Evolutionary conservation across 1,140 invertebrate species (phyloP), one percentile per base, ranked within the genome.

Genomic region (Hestina assimilis): DNA sequence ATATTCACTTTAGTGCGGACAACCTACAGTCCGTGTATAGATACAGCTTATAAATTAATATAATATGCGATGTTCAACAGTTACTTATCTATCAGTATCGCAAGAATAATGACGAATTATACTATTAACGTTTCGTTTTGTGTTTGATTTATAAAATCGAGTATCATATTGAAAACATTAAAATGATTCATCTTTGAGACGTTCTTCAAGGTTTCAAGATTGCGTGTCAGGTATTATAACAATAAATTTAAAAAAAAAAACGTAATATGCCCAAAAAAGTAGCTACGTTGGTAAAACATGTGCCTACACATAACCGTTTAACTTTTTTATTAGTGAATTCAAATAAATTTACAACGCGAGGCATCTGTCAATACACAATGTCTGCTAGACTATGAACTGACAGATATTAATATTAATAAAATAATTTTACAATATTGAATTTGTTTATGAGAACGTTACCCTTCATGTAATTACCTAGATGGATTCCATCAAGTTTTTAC

Each of bases 401-500:
- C n/a, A n/a, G n/a, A 38, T 4, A 14, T 9, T 17, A 17, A 38
- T 17, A 17, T 17, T 17, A 19, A 9, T 38, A 38, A 8, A 3
- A 3, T 28, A 1, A 38, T 38, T 38, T 17, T 38, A 38, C 33
- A 38, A 38, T 38, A 38, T 38, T 47, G 20, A 47, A 35, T 47
- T 33, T 47, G 26, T 50, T 50, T 40, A 24, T 26, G 31, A 50
- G 47, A 40, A 50, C 47, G 29, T 45, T 40, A 47, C 53, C 26
- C 33, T 42, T 42, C 31, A 11, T 42, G 35, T 57, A 48, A 57
- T 48, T 57, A 57, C 42, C 24, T 20, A 47, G 12, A 24, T 24
- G 20, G 26, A 38, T n/a, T 57, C 58, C 47, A 69, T 69, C 52
- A 56, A 33, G 56, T 69, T 62, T 69, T 69, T 66, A 55, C 55